Evolutionary conservation across 2,888 invertebrate species (phyloP).

Genomic region (Andrena haemorrhoa): DNA sequence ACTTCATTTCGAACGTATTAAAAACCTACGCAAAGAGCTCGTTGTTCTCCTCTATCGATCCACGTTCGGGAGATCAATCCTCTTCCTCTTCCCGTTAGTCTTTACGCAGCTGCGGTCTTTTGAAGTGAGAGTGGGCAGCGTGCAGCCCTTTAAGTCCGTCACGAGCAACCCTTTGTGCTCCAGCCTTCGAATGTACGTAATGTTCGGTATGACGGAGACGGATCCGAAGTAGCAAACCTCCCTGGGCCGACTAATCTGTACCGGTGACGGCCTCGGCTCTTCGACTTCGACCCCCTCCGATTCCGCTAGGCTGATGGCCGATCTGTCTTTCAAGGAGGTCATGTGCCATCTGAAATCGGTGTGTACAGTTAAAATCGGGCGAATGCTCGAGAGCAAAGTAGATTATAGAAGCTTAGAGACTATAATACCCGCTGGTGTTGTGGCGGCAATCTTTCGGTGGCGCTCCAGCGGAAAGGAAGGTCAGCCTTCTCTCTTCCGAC

Average conservation of each 20-base stretch:
- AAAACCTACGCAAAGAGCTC: background rate
- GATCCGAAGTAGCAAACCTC: conserved; percentile 75
- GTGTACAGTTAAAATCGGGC: background rate
- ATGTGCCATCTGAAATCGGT: conserved; percentile 78
- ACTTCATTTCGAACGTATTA: background rate
- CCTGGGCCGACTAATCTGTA: conserved; percentile 43
- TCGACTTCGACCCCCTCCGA: conserved; percentile 8
- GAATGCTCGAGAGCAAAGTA: background rate
- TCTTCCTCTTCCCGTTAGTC: conserved; percentile 72
- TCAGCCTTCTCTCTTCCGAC: conserved; percentile 70
- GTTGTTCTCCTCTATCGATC: conserved; percentile 18
- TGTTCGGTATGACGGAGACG: conserved; percentile 76
- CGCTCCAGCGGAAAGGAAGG: conserved; percentile 69
- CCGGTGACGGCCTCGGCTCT: conserved; percentile 22
- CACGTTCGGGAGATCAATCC: conserved; percentile 70
- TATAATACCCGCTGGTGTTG: conserved; percentile 75
- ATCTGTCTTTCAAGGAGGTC: conserved; percentile 74
- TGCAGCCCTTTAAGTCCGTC: conserved; percentile 69
- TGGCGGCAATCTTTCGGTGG: conserved; percentile 71
- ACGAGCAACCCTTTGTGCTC: conserved; percentile 74
- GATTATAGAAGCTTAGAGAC: background rate
- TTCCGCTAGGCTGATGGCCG: conserved; percentile 31
- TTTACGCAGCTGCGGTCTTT: conserved; percentile 68
- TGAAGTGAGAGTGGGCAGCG: conserved; percentile 74
- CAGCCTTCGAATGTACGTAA: conserved; percentile 76